phyloP scores from a whole-genome alignment of 2,888 invertebrate species.

The Cryptus armator region DNA sequence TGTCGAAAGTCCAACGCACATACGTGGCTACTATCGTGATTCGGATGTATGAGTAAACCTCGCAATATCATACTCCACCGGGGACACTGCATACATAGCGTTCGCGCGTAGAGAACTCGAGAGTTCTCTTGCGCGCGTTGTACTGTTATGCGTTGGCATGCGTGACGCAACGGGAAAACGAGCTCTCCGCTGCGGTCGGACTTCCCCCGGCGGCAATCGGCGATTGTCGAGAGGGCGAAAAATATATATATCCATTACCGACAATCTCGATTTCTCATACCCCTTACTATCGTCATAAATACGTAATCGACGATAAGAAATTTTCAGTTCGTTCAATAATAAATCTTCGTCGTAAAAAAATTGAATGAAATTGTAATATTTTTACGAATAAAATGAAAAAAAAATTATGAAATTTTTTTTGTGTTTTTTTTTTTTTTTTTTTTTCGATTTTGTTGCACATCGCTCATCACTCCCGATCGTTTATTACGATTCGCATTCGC shows the following conservation, averaged over 20 bases:
- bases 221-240: slow-evolving; percentile 51
- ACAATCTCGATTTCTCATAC: neutral
- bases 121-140: slow-evolving; percentile 71
- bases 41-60: slow-evolving; percentile 1
- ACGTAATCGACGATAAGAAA: neutral
- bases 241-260: neutral
- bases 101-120: slow-evolving; percentile 21
- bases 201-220: slow-evolving; percentile 72
- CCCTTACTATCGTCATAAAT: neutral
- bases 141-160: slow-evolving; percentile 83
- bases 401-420: too few relatives aligned
- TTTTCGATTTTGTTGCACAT: too few relatives aligned
- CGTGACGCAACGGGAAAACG: slow-evolving; percentile 82
- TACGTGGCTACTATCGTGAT: neutral
- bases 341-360: neutral
- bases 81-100: slow-evolving; percentile 10
- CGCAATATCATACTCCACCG: neutral
- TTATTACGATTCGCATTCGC: too few relatives aligned
- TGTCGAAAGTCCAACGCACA: neutral
- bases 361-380: neutral
- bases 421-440: too few relatives aligned
- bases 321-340: neutral
- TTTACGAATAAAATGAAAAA: too few relatives aligned
- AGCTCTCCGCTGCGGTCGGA: slow-evolving; percentile 72
- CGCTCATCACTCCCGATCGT: too few relatives aligned